These are phyloP conservation scores for Emydura subglobosa DNA, from an alignment of 2,113 vertebrate species.

Conservation along the genomic window DNA sequence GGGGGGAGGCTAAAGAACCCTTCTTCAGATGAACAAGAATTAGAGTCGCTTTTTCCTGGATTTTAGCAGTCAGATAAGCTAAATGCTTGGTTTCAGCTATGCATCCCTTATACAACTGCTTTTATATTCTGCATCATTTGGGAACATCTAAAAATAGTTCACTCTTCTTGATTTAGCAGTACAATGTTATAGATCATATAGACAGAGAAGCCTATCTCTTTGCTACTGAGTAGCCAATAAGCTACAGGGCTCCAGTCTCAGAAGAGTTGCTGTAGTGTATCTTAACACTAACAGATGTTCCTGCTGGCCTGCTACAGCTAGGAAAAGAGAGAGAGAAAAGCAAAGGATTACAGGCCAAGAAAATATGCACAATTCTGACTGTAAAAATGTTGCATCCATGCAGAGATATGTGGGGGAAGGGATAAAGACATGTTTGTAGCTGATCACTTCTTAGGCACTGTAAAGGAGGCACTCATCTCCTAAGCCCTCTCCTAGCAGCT, in stretches of 20 bases:
- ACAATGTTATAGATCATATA: slow-evolving; percentile 34
- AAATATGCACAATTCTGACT: rapidly evolving
- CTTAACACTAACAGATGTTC: slow-evolving; percentile 53
- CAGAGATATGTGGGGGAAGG: not conserved
- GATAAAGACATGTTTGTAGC: not conserved
- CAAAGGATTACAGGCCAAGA: not conserved
- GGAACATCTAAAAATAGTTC: slow-evolving; percentile 52
- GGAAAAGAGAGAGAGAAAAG: not conserved
- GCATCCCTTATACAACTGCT: slow-evolving; percentile 47
- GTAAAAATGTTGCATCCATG: not conserved
- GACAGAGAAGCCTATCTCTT: slow-evolving; percentile 49
- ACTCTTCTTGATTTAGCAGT: slow-evolving; percentile 66
- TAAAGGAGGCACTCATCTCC: not conserved
- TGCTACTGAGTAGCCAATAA: not conserved
- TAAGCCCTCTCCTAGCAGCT: not conserved
- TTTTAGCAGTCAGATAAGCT: slow-evolving; percentile 28
- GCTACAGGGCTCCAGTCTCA: slow-evolving; percentile 10
- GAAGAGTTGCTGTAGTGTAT: not conserved
- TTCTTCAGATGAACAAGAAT: not conserved
- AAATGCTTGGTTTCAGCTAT: slow-evolving; percentile 9
- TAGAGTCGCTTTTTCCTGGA: not conserved
- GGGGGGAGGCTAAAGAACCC: not conserved
- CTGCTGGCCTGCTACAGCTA: not conserved
- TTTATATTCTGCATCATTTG: slow-evolving; percentile 60
- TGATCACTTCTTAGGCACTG: not conserved